Base-by-base conservation (phyloP, 2,888 invertebrate genomes). In the Drosophila eohydei region DNA sequence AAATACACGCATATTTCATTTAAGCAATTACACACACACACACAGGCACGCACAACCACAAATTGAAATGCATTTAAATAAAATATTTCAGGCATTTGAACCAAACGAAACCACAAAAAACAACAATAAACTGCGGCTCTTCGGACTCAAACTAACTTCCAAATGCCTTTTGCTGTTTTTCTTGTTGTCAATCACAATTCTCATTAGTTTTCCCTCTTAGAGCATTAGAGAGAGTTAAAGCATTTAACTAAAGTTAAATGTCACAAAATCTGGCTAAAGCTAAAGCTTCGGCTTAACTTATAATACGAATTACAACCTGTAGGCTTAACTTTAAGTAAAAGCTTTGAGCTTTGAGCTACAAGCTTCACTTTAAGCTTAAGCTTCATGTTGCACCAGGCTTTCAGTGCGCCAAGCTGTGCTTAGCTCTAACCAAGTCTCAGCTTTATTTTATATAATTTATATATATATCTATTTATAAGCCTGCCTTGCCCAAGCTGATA, bases 11-110 rank as follows among this genome's bases (percentile, higher is more conserved):
- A 74, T 61, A 63, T 61, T 67, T 60, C 54, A 66, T 74, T 78
- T 74, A 88, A 77, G 64, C 85, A 84, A 84, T 84, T 75, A 83
- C 62, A 81, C 40, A 9, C 46, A 48, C 44, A 36, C 52, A 52
- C 50, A 48, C 52, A 7, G 26, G 16, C 26, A n/a, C 38, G 38
- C 4, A 14, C 26, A 38, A 59, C 74, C 78, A 54, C 78, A 78
- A 77, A 74, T 78, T 70, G 66, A 66, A 77, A 78, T 78, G 63
- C 63, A 61, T 78, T 78, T 78, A 62, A 64, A 66, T 74, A 71
- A 78, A 74, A 61, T 60, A 62, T 59, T 77, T 73, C 48, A 50
- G 60, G 65, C 56, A 62, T 55, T 55, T 32, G 32, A 58, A 65
- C 58, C 74, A 41, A 40, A 44, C 60, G 38, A 57, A 51, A 41